Conservation (phyloP, 2,888 invertebrate species). For the Tanypteryx hageni region DNA sequence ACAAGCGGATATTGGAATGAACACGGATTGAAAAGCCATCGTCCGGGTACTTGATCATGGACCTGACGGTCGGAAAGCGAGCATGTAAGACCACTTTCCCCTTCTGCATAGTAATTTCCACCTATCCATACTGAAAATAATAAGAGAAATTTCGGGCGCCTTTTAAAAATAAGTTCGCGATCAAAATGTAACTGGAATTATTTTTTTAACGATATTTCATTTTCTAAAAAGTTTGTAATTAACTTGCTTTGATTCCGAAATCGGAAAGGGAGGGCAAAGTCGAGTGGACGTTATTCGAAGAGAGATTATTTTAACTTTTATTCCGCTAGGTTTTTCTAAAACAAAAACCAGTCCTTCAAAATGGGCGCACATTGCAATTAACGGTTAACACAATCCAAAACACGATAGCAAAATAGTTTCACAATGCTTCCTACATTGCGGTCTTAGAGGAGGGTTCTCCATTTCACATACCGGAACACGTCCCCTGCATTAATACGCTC, state of each 20-base stretch:
- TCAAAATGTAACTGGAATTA: not conserved
- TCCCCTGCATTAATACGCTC: not conserved
- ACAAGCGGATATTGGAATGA: not conserved
- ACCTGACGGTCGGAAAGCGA: not conserved
- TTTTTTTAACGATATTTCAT: not conserved
- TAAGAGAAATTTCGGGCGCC: not conserved
- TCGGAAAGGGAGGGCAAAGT: not conserved
- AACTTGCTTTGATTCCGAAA: not conserved
- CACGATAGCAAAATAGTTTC: slow-evolving; percentile 51
- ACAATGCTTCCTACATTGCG: slow-evolving; percentile 50
- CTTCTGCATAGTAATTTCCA: not conserved
- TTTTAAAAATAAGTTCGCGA: not conserved
- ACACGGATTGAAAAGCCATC: not conserved
- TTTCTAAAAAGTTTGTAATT: not conserved
- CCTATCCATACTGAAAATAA: not conserved
- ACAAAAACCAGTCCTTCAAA: slow-evolving; percentile 31
- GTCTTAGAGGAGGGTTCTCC: slow-evolving; percentile 45
- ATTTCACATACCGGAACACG: slow-evolving; percentile 50
- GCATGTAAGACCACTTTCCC: not conserved
- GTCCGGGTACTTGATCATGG: not conserved
- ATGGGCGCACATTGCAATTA: slow-evolving; percentile 14
- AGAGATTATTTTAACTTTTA: not conserved
- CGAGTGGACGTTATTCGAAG: not conserved
- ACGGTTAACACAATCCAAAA: slow-evolving; percentile 56
- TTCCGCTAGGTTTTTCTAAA: slow-evolving; percentile 7